Evolutionary conservation across 2,888 invertebrate genomes (phyloP).

Genomic region (Prosopocoilus inquinatus): DNA sequence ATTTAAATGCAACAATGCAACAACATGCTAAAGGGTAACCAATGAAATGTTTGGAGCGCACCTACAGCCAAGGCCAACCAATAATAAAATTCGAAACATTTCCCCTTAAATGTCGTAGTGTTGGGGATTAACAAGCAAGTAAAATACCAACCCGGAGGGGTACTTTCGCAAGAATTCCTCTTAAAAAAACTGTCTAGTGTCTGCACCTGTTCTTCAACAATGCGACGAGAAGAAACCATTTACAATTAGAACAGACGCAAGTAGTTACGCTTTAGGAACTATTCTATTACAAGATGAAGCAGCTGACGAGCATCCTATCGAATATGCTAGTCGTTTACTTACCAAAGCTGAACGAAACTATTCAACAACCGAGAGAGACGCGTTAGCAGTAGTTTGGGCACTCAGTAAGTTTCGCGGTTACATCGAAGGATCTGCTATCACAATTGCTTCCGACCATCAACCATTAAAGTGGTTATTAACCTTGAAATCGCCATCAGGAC

Average conservation of each 20-base stretch:
- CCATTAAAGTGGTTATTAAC: conserved; percentile 48
- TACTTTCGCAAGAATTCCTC: too few species aligned
- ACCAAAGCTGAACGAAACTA: conserved; percentile 32
- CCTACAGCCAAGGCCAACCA: too few species aligned
- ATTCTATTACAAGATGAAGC: neutral
- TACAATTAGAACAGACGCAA: neutral
- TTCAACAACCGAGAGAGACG: conserved; percentile 31
- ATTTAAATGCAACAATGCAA: too few species aligned
- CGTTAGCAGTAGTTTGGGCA: conserved; percentile 36
- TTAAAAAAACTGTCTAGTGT: too few species aligned
- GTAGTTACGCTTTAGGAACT: neutral
- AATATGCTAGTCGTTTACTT: conserved; percentile 34
- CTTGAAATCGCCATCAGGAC: too few species aligned
- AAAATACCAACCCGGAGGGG: too few species aligned
- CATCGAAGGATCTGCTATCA: conserved; percentile 41
- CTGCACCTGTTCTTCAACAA: too few species aligned
- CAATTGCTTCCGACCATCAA: conserved; percentile 49
- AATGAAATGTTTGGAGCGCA: too few species aligned
- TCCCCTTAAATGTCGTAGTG: too few species aligned
- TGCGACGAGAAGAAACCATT: neutral
- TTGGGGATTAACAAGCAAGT: too few species aligned
- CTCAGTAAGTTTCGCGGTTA: conserved; percentile 46
- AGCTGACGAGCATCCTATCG: conserved; percentile 11
- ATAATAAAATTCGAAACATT: too few species aligned
- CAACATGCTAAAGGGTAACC: too few species aligned